These are phyloP conservation scores for Luffia ferchaultella DNA, from an alignment of 2,888 invertebrate genomes.

Conservation along the genomic window DNA sequence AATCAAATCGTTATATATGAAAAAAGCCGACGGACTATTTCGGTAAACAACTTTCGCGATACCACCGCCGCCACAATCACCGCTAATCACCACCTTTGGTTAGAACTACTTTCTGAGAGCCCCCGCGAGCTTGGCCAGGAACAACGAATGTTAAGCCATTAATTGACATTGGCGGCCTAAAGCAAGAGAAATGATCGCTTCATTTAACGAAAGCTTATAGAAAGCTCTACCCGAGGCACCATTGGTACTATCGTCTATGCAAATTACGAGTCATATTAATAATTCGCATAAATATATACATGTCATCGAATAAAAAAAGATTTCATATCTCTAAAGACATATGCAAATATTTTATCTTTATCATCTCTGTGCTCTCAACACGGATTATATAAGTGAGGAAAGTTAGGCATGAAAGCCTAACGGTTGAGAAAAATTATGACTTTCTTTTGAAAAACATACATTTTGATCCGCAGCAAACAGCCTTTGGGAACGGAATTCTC, in stretches of 20 bases:
- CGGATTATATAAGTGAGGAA: too few relatives aligned
- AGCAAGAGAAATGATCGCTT: not conserved
- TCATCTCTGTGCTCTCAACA: too few relatives aligned
- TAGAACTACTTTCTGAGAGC: not conserved
- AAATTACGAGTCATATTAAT: not conserved
- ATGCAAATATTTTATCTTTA: too few relatives aligned
- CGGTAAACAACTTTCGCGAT: conserved; percentile 38
- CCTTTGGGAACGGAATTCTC: too few relatives aligned
- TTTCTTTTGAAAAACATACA: too few relatives aligned
- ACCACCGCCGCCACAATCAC: conserved; percentile 31
- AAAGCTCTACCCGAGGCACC: conserved; percentile 3
- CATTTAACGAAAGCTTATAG: not conserved
- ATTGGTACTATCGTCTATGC: not conserved
- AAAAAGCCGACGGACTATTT: conserved; percentile 36
- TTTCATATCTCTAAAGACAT: not conserved
- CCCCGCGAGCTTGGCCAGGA: not conserved
- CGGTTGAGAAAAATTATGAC: too few relatives aligned
- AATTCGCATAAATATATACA: not conserved
- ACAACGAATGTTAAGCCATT: conserved; percentile 9
- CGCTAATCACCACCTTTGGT: conserved; percentile 17
- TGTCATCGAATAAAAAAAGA: not conserved
- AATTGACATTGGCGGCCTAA: not conserved
- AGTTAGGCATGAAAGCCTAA: too few relatives aligned
- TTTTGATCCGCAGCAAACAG: too few relatives aligned
- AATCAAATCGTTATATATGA: not conserved